phyloP scores from a whole-genome alignment of 2,888 invertebrate genomes.

The Altica lythri region DNA sequence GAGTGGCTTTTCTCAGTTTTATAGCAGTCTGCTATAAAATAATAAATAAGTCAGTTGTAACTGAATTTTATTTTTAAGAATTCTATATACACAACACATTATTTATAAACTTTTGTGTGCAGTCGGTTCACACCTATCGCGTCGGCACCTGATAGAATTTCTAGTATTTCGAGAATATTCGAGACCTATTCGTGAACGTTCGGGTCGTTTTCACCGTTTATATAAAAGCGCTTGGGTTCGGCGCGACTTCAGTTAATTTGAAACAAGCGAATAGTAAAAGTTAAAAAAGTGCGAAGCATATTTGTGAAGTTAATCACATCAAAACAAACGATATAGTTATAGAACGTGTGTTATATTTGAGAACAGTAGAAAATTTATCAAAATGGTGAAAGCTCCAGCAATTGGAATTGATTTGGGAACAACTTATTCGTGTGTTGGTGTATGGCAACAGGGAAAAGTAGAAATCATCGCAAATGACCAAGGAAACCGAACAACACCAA shows the following conservation, averaged over 20 bases:
- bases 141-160: too few species aligned
- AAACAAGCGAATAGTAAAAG: conserved; percentile 19
- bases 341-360: neutral
- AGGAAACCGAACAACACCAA: conserved; percentile 84
- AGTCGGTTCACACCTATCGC: too few species aligned
- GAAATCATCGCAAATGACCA: conserved; percentile 86
- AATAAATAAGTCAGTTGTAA: too few species aligned
- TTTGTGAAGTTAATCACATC: neutral
- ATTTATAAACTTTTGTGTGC: too few species aligned
- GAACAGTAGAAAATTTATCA: conserved; percentile 20
- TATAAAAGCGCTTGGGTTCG: conserved; percentile 24
- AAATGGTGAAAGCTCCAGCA: conserved; percentile 59
- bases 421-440: conserved; percentile 84
- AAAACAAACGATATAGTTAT: neutral
- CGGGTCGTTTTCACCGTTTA: conserved; percentile 25
- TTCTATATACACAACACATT: too few species aligned
- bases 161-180: conserved; percentile 2
- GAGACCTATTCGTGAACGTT: conserved; percentile 21
- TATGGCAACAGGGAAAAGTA: conserved; percentile 81
- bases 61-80: too few species aligned
- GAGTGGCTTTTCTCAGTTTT: too few species aligned
- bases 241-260: conserved; percentile 22
- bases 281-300: neutral
- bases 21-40: too few species aligned
- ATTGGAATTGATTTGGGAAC: conserved; percentile 86